Evolutionary conservation across 2,113 vertebrate species (phyloP), one percentile per base, ranked within the genome.

Genomic region (Corythoichthys haematopterus): DNA sequence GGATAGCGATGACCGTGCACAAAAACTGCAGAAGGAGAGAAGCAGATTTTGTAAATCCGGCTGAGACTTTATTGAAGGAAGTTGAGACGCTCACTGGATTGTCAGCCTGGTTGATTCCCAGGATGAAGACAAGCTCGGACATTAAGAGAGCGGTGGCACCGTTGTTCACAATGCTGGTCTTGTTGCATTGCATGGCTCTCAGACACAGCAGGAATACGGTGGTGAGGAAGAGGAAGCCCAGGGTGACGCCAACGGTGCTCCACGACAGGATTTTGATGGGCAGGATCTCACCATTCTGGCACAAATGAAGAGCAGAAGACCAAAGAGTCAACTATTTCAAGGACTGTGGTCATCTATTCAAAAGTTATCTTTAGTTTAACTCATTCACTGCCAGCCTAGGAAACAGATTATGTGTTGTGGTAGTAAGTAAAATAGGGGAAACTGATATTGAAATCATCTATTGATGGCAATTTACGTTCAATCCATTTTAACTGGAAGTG

Each of bases 21-120:
- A 94, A 74, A 84, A 98, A 95, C 96, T 98, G 88, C n/a, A 60
- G 47, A 37, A 15, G 16, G 13, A 2, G 77, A 0, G 76, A 0
- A 38, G 43, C 1, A 57, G 40, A 66, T 55, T 14, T 33, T 51
- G 71, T 65, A 16, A 6, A 47, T 14, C 9, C 4, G n/a, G 8
- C 37, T 43, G 3, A 7, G 11, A 70, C 38, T 14, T 11, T 28
- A 9, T 20, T 14, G 1, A 46, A 47, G 11, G 3, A 33, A 33
- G 20, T 33, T 12, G 10, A 16, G 51, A 35, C 5, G 15, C 2
- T 88, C 90, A 95, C 96, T 69, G 93, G 92, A 70, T 93, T 92
- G 77, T 97, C 96, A 0, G 95, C 93, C 82, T 95, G 94, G 87
- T 96, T 98, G 91, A 98, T 96, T 71, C 96, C 96, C 36, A 98